Percentiles rank a stretch among this genome's conserved stretches.
phyloP scores from a whole-genome alignment of 1,140 invertebrate species.

The Drosophila leontia region DNA sequence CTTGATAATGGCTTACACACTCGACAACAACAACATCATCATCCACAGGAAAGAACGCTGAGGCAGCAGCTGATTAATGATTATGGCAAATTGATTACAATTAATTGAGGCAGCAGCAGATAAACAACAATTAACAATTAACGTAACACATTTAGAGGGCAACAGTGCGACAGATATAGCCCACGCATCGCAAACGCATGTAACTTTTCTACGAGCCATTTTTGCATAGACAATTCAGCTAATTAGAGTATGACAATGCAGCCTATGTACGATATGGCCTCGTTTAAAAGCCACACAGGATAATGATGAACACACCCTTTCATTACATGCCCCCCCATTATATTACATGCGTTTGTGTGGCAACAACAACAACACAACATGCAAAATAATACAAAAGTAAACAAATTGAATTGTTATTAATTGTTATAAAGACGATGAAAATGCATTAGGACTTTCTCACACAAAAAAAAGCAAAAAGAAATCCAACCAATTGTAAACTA shows the following conservation, averaged over 20 bases:
- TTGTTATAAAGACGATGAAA: constrained; percentile 41
- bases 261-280: constrained; percentile 58
- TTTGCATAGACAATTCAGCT: constrained; percentile 53
- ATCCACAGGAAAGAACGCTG: constrained; percentile 14
- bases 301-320: constrained; percentile 21
- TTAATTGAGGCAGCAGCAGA: neutral
- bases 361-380: constrained; percentile 14
- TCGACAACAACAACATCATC: constrained; percentile 16
- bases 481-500: constrained; percentile 55
- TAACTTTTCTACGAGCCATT: constrained; percentile 79
- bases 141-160: neutral
- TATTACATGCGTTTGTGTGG: constrained; percentile 73
- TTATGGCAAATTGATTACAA: constrained; percentile 22
- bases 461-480: constrained; percentile 37
- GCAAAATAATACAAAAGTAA: constrained; percentile 24
- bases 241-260: constrained; percentile 15
- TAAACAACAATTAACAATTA: constrained; percentile 11
- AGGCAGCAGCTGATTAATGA: constrained; percentile 30
- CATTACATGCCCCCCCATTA: constrained; percentile 26
- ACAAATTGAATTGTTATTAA: constrained; percentile 53
- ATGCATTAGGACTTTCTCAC: constrained; percentile 39
- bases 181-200: constrained; percentile 69
- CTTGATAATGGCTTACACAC: constrained; percentile 24
- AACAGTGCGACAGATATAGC: constrained; percentile 3
- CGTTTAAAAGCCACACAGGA: constrained; percentile 64